These are phyloP conservation scores for Clarias batrachus DNA, from an alignment of 2,113 vertebrate genomes.

Conservation along the genomic window DNA sequence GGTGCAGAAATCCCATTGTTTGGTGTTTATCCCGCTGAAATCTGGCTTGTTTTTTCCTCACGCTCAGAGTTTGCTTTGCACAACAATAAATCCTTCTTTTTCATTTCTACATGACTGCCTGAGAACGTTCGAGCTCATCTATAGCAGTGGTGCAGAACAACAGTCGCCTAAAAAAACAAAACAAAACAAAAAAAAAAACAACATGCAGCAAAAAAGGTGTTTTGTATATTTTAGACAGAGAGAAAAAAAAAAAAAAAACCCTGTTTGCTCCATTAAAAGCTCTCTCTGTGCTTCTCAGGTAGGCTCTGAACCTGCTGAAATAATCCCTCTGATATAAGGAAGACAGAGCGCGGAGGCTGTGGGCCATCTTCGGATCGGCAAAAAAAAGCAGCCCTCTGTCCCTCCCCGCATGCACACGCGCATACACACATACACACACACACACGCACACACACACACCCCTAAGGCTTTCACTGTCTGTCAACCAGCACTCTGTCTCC, in stretches of 20 bases:
- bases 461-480: constrained; percentile 97
- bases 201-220: background rate
- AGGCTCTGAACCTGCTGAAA: constrained; percentile 87
- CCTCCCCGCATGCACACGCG: constrained; percentile 75
- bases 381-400: constrained; percentile 43
- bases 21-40: constrained; percentile 71
- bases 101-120: constrained; percentile 60
- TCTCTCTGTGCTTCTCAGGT: constrained; percentile 75
- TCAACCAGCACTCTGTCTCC: constrained; percentile 98
- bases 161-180: constrained; percentile 67
- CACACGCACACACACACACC: constrained; percentile 76
- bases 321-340: constrained; percentile 93
- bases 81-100: constrained; percentile 71
- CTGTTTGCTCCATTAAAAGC: constrained; percentile 63
- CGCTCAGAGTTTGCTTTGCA: constrained; percentile 29
- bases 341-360: constrained; percentile 45
- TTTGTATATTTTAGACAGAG: constrained; percentile 65
- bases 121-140: constrained; percentile 81
- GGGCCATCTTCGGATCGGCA: constrained; percentile 14
- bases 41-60: constrained; percentile 57
- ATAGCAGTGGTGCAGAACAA: constrained; percentile 76
- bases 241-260: constrained; percentile 50
- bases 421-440: background rate
- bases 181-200: constrained; percentile 68
- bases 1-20: constrained; percentile 75